These are phyloP conservation scores for Odontamblyopus rebecca DNA, from an alignment of 2,797 vertebrate genomes.

Conservation along the genomic window DNA sequence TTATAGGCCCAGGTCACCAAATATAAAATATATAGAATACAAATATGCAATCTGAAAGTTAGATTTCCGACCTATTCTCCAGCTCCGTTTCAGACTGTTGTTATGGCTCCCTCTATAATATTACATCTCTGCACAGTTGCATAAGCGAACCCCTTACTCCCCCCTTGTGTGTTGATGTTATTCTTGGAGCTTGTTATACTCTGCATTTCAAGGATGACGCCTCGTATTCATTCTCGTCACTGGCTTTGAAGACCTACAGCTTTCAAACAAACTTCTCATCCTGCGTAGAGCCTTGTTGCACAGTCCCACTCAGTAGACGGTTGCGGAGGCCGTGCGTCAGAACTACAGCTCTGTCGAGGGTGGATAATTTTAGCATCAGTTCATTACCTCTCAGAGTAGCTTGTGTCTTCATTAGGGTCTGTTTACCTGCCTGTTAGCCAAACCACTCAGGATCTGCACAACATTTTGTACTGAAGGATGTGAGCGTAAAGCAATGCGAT, in stretches of 20 bases:
- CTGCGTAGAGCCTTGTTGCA: not conserved
- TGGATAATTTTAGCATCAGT: slow-evolving; percentile 1
- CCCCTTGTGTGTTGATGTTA: not conserved
- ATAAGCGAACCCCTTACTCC: not conserved
- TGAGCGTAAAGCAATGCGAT: not conserved
- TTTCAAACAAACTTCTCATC: too few species aligned
- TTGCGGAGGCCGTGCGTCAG: not conserved
- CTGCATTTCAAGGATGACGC: not conserved
- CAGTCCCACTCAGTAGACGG: not conserved
- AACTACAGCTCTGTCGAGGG: not conserved
- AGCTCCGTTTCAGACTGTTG: too few species aligned
- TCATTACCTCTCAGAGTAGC: slow-evolving; percentile 11
- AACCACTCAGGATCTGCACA: not conserved
- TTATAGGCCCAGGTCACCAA: too few species aligned
- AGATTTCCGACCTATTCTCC: too few species aligned
- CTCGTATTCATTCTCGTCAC: not conserved
- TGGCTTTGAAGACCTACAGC: too few species aligned
- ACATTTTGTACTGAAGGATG: not conserved
- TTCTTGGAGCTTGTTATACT: not conserved
- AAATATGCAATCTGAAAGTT: too few species aligned
- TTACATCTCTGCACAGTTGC: not conserved
- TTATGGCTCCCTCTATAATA: not conserved
- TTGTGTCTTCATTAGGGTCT: slow-evolving; percentile 5
- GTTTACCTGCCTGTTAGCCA: slow-evolving; percentile 5
- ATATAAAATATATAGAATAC: too few species aligned